Evolutionary conservation across 2,113 vertebrate species (phyloP).

Genomic region (Romanogobio albipinnatus): DNA sequence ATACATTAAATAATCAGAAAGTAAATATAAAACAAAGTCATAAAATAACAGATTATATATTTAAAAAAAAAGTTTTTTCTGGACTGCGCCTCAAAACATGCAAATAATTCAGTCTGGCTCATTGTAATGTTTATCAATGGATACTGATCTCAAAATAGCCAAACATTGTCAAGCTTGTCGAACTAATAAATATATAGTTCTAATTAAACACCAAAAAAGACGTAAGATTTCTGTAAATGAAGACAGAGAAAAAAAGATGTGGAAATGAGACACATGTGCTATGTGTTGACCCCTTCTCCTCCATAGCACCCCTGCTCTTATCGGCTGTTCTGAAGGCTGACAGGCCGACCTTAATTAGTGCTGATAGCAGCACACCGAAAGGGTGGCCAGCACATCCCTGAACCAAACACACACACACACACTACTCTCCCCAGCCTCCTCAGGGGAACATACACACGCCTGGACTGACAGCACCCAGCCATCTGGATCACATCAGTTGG

Average conservation of each 20-base stretch:
- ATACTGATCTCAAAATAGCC: not conserved
- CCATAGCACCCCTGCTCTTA: slow-evolving; percentile 46
- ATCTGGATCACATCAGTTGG: slow-evolving; percentile 42
- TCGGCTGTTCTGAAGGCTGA: slow-evolving; percentile 53
- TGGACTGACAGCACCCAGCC: slow-evolving; percentile 35
- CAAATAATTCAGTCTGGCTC: too few species aligned
- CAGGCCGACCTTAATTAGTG: slow-evolving; percentile 54
- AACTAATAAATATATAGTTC: not conserved
- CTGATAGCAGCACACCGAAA: slow-evolving; percentile 50
- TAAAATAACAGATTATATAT: too few species aligned
- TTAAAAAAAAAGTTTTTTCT: too few species aligned
- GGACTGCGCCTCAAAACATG: too few species aligned
- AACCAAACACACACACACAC: slow-evolving; percentile 29
- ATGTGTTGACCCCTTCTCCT: slow-evolving; percentile 14
- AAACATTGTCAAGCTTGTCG: not conserved
- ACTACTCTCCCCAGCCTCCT: slow-evolving; percentile 30
- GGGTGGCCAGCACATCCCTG: slow-evolving; percentile 46
- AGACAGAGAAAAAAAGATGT: not conserved
- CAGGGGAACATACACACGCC: slow-evolving; percentile 32
- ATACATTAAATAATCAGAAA: too few species aligned
- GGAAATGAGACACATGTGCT: not conserved
- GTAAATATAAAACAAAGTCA: too few species aligned
- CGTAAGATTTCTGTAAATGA: not conserved
- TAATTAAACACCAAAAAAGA: not conserved
- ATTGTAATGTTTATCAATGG: too few species aligned